Evolutionary conservation across 2,888 invertebrate genomes (phyloP).

Genomic region (Synanthedon formicaeformis): DNA sequence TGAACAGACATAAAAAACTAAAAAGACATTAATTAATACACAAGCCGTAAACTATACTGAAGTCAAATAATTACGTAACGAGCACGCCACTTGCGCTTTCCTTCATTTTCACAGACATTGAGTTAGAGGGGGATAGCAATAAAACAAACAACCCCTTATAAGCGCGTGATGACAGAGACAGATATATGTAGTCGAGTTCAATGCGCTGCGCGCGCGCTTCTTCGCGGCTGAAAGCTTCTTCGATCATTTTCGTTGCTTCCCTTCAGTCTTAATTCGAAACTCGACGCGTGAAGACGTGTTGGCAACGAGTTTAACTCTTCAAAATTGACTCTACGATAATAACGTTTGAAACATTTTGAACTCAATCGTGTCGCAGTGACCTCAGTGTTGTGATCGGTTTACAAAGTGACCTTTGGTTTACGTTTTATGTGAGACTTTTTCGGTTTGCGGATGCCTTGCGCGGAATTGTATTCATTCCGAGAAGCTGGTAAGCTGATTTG

Average conservation of each 20-base stretch:
- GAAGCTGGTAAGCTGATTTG: slow-evolving; percentile 55
- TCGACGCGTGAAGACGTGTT: slow-evolving; percentile 30
- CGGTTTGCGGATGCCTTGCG: slow-evolving; percentile 27
- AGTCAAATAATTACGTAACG: slow-evolving; percentile 41
- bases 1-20: slow-evolving; percentile 37
- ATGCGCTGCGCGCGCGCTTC: slow-evolving; percentile 35
- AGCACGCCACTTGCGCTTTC: slow-evolving; percentile 29
- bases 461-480: slow-evolving; percentile 37
- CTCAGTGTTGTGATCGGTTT: slow-evolving; percentile 17
- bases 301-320: slow-evolving; percentile 13
- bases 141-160: slow-evolving; percentile 13
- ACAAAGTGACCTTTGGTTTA: slow-evolving; percentile 14
- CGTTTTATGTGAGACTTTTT: slow-evolving; percentile 13
- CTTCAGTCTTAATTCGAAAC: slow-evolving; percentile 52
- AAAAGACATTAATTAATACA: slow-evolving; percentile 47
- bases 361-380: slow-evolving; percentile 34
- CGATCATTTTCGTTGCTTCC: slow-evolving; percentile 11
- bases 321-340: slow-evolving; percentile 22
- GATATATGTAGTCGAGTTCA: slow-evolving; percentile 13
- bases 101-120: slow-evolving; percentile 45
- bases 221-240: slow-evolving; percentile 47
- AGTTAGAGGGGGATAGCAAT: slow-evolving; percentile 22
- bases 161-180: slow-evolving; percentile 25
- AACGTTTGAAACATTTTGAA: slow-evolving; percentile 24
- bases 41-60: slow-evolving; percentile 54